Evolutionary conservation across 2,888 invertebrate species (phyloP).

Genomic region (Eilema depressum): DNA sequence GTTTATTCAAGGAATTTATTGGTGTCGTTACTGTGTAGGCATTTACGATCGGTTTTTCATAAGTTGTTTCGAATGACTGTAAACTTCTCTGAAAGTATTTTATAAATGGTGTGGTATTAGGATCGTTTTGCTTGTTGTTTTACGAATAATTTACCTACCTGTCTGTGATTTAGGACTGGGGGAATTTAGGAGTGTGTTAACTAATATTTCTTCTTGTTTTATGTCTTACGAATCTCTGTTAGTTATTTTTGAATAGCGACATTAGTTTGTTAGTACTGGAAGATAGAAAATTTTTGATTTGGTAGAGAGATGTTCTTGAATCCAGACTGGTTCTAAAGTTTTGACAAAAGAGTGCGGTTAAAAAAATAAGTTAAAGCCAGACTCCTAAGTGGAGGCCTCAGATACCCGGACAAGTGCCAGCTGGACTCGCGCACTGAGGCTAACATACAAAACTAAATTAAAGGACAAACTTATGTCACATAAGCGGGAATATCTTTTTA

Average conservation of each 20-base stretch:
- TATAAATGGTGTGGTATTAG: slow-evolving; percentile 46
- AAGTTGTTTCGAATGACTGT: slow-evolving; percentile 45
- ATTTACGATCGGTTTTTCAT: slow-evolving; percentile 54
- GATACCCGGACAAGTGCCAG: too few species aligned
- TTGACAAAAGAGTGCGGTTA: background rate
- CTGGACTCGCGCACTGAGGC: too few species aligned
- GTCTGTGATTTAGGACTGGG: slow-evolving; percentile 28
- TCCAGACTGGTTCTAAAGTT: background rate
- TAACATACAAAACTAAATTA: too few species aligned
- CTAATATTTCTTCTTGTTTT: slow-evolving; percentile 15
- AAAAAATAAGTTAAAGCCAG: background rate
- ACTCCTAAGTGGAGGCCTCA: background rate
- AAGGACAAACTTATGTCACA: too few species aligned
- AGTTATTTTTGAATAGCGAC: slow-evolving; percentile 8
- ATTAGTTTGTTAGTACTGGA: background rate
- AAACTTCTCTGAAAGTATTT: slow-evolving; percentile 48
- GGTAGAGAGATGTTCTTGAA: background rate
- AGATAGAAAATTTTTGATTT: background rate
- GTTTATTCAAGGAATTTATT: slow-evolving; percentile 63
- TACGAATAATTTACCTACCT: slow-evolving; percentile 38
- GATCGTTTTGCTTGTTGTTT: slow-evolving; percentile 38
- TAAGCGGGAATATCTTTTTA: too few species aligned
- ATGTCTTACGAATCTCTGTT: slow-evolving; percentile 9
- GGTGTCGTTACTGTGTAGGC: slow-evolving; percentile 62
- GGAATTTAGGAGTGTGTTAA: slow-evolving; percentile 9